Evolutionary conservation across 1,140 invertebrate species (phyloP).

Genomic region (Temnothorax curvispinosus): DNA sequence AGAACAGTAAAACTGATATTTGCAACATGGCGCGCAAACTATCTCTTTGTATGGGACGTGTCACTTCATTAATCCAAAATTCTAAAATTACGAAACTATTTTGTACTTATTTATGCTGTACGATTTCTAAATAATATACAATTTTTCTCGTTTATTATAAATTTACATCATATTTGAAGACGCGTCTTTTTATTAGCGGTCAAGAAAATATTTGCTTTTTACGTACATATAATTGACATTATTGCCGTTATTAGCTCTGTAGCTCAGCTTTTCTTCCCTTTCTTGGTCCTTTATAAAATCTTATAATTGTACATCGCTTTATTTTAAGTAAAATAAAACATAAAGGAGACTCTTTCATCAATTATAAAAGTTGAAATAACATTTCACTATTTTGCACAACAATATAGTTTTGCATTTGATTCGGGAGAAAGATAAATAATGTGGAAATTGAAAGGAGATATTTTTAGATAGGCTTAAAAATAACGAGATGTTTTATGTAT

Average conservation of each 20-base stretch:
- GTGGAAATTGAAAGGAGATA: not conserved
- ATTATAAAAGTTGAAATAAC: too few species aligned
- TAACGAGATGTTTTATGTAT: not conserved
- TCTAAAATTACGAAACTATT: constrained; percentile 64
- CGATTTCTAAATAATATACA: not conserved
- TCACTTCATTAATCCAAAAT: constrained; percentile 74
- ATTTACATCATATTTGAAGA: not conserved
- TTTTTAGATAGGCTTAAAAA: not conserved
- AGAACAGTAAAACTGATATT: constrained; percentile 79
- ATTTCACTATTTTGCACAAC: too few species aligned
- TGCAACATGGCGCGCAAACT: constrained; percentile 77
- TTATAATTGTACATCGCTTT: too few species aligned
- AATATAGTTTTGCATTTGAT: too few species aligned
- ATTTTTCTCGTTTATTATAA: not conserved
- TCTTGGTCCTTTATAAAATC: too few species aligned
- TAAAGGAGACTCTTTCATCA: too few species aligned
- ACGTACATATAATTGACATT: not conserved
- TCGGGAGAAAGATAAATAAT: too few species aligned
- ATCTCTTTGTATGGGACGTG: constrained; percentile 69
- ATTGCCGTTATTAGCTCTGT: too few species aligned
- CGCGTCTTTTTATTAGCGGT: not conserved
- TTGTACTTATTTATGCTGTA: not conserved
- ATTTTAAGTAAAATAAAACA: too few species aligned
- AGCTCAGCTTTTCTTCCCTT: too few species aligned
- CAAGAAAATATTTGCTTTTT: not conserved